Evolutionary conservation across 1,140 invertebrate genomes (phyloP), one percentile per base, ranked within the genome.

Genomic region (Diabrotica undecimpunctata): DNA sequence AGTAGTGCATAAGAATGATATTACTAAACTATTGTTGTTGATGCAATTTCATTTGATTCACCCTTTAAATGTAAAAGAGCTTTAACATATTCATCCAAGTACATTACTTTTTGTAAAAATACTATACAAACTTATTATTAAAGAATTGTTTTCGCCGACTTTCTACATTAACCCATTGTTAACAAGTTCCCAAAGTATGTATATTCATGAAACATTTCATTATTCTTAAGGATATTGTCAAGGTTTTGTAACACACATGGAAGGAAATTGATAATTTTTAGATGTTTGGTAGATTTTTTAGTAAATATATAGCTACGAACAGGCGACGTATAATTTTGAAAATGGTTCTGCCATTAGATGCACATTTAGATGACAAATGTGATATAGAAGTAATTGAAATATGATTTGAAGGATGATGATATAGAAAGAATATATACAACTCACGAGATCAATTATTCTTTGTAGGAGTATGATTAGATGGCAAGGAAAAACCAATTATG

Each of bases 151-250:
- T 4, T 46, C 6, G 41, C n/a, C n/a, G 41, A 46, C 41, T 46
- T 46, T 46, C 41, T 46, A 46, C 41, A 46, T 46, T 46, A 46
- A 62, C 61, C 61, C 61, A 62, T 62, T 62, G 61, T 62, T 62
- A 62, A 12, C 7, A 52, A 60, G 12, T 62, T 54, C 52, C 54
- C 61, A 62, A 62, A 62, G 38, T 62, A 60, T 60, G 58, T 60
- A 60, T 60, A 54, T 53, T 62, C 60, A 54, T 62, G 39, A 52
- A 62, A 38, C 25, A 54, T 62, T 62, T 55, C 61, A 62, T 62
- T 62, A 62, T 62, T 13, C 61, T 54, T 62, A n/a, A 62, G 61
- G 61, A 62, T 55, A 62, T 62, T 62, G 61, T 62, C 61, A 62
- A 62, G 61, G 61, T 62, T 62, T 46, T 13, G 14, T 39, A n/a